Evolutionary conservation across 2,797 vertebrate species (phyloP).

Genomic region (Helicolenus hilgendorfi): DNA sequence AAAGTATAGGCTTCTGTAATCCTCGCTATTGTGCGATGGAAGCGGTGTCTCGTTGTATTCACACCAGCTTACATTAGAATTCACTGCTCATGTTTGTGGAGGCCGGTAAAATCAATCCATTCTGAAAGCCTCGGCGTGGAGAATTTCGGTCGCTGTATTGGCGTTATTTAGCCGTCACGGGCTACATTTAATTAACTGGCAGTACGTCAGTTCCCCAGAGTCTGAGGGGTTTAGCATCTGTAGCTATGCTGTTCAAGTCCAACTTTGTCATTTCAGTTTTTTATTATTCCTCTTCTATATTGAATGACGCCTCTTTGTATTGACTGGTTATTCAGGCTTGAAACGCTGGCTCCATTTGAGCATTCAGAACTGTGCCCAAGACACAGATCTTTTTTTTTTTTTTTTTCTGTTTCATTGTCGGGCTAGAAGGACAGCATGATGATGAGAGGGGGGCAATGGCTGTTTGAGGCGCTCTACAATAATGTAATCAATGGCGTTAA

Average conservation of each 20-base stretch:
- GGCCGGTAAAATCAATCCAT: slow-evolving; percentile 48
- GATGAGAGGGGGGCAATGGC: slow-evolving; percentile 37
- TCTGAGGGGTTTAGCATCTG: slow-evolving; percentile 46
- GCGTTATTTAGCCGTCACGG: slow-evolving; percentile 13
- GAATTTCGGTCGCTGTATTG: neutral
- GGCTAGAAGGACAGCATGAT: slow-evolving; percentile 28
- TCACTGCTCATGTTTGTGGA: slow-evolving; percentile 42
- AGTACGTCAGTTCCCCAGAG: slow-evolving; percentile 27
- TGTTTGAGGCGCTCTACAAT: slow-evolving; percentile 40
- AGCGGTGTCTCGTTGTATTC: slow-evolving; percentile 49
- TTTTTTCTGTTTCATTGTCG: slow-evolving; percentile 15
- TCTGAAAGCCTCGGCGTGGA: neutral
- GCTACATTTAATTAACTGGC: slow-evolving; percentile 61
- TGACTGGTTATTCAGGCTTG: slow-evolving; percentile 16
- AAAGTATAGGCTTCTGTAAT: slow-evolving; percentile 63
- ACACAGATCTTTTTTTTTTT: slow-evolving; percentile 38
- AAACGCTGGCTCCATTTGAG: neutral
- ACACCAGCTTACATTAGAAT: slow-evolving; percentile 51
- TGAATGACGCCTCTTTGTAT: slow-evolving; percentile 45
- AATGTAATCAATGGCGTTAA: slow-evolving; percentile 56
- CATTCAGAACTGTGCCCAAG: slow-evolving; percentile 26
- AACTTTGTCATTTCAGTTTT: slow-evolving; percentile 31
- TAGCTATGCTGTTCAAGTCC: slow-evolving; percentile 16
- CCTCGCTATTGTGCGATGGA: slow-evolving; percentile 51
- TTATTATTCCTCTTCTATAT: slow-evolving; percentile 14